These are phyloP conservation scores for Ibidorhyncha struthersii DNA, from an alignment of 2,113 vertebrate species.

Conservation along the genomic window DNA sequence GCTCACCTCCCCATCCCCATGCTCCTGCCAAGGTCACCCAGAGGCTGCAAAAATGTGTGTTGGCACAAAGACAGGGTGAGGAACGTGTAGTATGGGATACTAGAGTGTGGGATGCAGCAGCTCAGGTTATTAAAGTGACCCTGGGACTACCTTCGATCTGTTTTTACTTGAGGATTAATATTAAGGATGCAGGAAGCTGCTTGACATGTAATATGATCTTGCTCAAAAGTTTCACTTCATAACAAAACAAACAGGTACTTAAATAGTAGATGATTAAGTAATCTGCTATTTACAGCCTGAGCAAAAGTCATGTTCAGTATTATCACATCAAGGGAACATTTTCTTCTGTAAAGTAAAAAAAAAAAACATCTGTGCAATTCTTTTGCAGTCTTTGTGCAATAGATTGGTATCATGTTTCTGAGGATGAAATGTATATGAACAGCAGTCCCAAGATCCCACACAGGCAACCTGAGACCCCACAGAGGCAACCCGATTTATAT, in stretches of 20 bases:
- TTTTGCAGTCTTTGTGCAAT: background rate
- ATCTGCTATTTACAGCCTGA: constrained; percentile 18
- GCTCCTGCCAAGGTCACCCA: background rate
- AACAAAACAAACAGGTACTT: constrained; percentile 39
- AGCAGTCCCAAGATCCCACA: background rate
- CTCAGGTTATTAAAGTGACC: background rate
- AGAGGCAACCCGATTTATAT: background rate
- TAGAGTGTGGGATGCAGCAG: background rate
- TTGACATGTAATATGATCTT: background rate
- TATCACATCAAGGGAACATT: background rate
- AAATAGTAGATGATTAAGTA: constrained; percentile 45
- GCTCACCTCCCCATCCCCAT: background rate
- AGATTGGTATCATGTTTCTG: background rate
- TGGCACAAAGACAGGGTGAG: background rate
- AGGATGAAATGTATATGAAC: background rate
- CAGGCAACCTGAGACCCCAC: background rate
- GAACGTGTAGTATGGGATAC: background rate
- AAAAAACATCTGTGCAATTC: background rate
- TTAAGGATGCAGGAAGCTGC: background rate
- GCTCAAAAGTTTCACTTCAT: background rate
- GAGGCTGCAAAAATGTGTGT: background rate
- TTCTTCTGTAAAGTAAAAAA: background rate
- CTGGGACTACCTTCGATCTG: background rate
- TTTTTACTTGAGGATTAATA: background rate
- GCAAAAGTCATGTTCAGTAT: background rate